Conservation (phyloP, 35 echinoderm and acorn worm species). For the Holothuria glaberrima region DNA sequence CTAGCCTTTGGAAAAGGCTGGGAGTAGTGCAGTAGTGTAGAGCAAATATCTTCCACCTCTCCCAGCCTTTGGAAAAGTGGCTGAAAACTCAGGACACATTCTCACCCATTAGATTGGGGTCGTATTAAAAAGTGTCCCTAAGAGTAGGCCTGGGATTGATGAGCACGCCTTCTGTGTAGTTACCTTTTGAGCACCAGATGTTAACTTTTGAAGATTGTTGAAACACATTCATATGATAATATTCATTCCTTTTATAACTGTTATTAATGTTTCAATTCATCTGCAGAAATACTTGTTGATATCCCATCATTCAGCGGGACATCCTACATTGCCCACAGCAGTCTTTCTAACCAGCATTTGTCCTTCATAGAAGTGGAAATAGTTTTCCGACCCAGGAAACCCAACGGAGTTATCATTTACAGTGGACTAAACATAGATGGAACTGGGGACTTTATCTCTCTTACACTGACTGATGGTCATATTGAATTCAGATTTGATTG, state of each 20-base stretch:
- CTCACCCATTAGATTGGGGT: too few species aligned
- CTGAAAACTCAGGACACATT: too few species aligned
- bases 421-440: constrained; percentile 74
- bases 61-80: too few species aligned
- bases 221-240: too few species aligned
- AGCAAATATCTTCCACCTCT: too few species aligned
- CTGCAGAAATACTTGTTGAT: constrained; percentile 73
- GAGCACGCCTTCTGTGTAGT: too few species aligned
- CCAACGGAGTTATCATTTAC: constrained; percentile 83
- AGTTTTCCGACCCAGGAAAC: constrained; percentile 76
- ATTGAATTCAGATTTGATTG: constrained; percentile 95
- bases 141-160: too few species aligned
- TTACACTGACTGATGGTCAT: constrained; percentile 72
- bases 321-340: constrained; percentile 83
- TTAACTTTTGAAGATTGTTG: too few species aligned
- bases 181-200: too few species aligned
- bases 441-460: constrained; percentile 90
- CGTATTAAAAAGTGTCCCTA: too few species aligned
- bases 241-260: background rate
- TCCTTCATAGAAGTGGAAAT: constrained; percentile 92
- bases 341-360: constrained; percentile 84
- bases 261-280: constrained; percentile 9
- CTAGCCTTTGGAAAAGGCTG: too few species aligned
- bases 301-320: constrained; percentile 94
- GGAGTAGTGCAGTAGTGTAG: too few species aligned